phyloP scores from a whole-genome alignment of 2,113 vertebrate genomes.

The Gambusia holbrooki region DNA sequence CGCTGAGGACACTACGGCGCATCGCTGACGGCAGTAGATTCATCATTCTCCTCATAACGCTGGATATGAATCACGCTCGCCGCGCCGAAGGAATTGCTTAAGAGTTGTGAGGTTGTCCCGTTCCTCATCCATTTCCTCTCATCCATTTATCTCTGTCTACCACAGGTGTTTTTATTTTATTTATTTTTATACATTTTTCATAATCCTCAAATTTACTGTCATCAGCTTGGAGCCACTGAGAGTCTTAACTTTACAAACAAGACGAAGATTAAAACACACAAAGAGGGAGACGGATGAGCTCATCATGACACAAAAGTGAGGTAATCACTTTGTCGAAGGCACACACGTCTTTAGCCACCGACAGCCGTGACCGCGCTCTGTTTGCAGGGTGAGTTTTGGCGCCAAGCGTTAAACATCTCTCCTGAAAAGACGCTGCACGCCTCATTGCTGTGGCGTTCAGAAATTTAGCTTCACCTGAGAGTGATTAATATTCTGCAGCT shows the following conservation, averaged over 20 bases:
- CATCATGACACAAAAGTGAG: slow-evolving; percentile 37
- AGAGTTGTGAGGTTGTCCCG: slow-evolving; percentile 54
- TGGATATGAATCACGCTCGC: slow-evolving; percentile 63
- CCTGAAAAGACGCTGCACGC: slow-evolving; percentile 13
- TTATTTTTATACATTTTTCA: slow-evolving; percentile 8
- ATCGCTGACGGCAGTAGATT: slow-evolving; percentile 56
- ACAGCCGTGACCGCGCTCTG: background rate
- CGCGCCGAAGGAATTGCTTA: slow-evolving; percentile 61
- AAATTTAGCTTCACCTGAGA: slow-evolving; percentile 24
- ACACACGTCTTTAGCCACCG: slow-evolving; percentile 14
- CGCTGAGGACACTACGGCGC: slow-evolving; percentile 40
- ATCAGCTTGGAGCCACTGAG: slow-evolving; percentile 37
- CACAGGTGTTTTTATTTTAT: slow-evolving; percentile 34
- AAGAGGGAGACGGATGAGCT: slow-evolving; percentile 43
- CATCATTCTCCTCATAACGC: slow-evolving; percentile 62
- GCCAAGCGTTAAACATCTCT: background rate
- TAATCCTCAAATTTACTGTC: slow-evolving; percentile 50
- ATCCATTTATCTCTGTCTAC: slow-evolving; percentile 60
- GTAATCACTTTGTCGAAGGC: slow-evolving; percentile 37
- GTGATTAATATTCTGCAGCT: slow-evolving; percentile 24
- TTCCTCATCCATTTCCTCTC: slow-evolving; percentile 40
- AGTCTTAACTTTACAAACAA: slow-evolving; percentile 53
- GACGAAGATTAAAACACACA: slow-evolving; percentile 42
- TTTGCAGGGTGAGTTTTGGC: background rate
- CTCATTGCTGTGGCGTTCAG: slow-evolving; percentile 7